These are phyloP conservation scores for Mystacides longicornis DNA, from an alignment of 2,888 invertebrate species.

Conservation along the genomic window DNA sequence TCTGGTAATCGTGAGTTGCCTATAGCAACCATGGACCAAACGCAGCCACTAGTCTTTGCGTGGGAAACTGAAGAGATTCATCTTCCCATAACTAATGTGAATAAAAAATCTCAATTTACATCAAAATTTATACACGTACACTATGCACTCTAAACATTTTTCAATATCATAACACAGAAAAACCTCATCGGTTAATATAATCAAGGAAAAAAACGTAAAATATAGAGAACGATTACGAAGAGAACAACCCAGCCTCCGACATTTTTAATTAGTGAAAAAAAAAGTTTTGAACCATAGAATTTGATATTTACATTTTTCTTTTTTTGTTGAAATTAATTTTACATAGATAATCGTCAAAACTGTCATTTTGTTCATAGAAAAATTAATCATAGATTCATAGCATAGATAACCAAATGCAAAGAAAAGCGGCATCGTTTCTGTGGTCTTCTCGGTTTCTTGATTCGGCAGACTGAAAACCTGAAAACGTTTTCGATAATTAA, in stretches of 20 bases:
- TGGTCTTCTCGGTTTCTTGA: no score
- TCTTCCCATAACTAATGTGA: constrained; percentile 15
- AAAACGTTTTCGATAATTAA: no score
- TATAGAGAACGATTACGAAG: background rate
- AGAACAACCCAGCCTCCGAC: background rate
- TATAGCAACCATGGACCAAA: constrained; percentile 1
- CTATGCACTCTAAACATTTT: background rate
- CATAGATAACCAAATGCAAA: no score
- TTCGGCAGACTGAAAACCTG: no score
- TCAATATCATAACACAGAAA: background rate
- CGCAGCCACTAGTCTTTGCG: constrained; percentile 18
- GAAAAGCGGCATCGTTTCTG: no score
- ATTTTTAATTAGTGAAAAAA: no score
- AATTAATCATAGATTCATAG: no score
- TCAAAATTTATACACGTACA: background rate
- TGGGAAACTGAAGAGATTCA: constrained; percentile 17
- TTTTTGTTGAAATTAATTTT: no score
- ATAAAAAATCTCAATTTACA: background rate
- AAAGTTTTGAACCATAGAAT: no score
- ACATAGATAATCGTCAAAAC: no score
- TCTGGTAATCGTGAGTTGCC: constrained; percentile 20
- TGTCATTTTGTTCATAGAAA: no score
- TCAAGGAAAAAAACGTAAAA: background rate
- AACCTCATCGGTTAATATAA: background rate
- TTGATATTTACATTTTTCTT: no score